A percentile compares a stretch with the other conserved stretches of the same genome.
Conservation (phyloP, 1,140 invertebrate genomes). For the Araneus ventricosus region DNA sequence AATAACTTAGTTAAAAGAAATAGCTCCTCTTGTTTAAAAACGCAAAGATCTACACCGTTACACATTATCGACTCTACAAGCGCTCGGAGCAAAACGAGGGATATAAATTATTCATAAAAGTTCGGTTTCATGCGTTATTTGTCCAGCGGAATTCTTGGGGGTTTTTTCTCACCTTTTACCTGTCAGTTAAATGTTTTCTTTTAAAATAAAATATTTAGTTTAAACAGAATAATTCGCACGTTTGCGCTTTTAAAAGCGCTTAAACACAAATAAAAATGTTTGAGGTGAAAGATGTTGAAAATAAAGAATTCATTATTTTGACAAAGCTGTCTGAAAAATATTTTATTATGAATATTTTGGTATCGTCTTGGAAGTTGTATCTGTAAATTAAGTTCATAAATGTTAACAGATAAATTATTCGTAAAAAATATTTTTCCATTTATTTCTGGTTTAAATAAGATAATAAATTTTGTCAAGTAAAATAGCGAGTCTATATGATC, state of each 20-base stretch:
- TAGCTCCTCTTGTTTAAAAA: not conserved
- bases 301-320: not conserved
- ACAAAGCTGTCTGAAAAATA: not conserved
- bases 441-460: too few species aligned
- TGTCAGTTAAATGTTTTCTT: not conserved
- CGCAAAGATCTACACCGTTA: not conserved
- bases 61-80: conserved; percentile 1
- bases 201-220: not conserved
- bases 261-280: not conserved
- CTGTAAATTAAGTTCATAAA: not conserved
- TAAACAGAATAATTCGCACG: not conserved
- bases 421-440: too few species aligned
- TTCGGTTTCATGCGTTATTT: not conserved
- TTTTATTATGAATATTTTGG: not conserved
- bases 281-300: not conserved
- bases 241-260: not conserved
- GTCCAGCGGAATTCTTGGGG: not conserved
- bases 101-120: conserved; percentile 24
- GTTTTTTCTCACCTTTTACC: not conserved
- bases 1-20: conserved; percentile 20
- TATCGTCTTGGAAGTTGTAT: not conserved
- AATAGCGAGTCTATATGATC: too few species aligned
- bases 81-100: not conserved
- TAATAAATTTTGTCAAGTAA: too few species aligned
- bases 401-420: too few species aligned